A percentile compares a stretch with the other conserved stretches of the same genome.
phyloP scores from a whole-genome alignment of 2,888 invertebrate species.

The Tanytarsus gracilentus region DNA sequence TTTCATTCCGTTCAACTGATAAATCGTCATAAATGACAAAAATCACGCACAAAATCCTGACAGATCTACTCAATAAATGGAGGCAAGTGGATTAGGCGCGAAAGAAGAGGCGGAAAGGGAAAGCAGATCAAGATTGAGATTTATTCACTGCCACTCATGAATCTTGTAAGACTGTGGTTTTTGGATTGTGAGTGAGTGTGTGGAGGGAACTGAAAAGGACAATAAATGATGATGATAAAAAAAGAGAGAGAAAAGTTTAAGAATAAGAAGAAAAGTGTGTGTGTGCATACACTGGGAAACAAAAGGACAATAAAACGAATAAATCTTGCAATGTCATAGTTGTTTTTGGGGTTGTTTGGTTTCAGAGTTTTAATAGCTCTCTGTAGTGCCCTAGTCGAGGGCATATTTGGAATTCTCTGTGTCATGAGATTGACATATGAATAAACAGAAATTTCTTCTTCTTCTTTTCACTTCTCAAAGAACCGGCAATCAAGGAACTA shows the following conservation, averaged over 20 bases:
- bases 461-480: slow-evolving; percentile 1
- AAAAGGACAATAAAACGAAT: slow-evolving; percentile 27
- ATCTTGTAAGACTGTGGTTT: background rate
- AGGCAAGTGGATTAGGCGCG: too few relatives aligned
- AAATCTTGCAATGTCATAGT: slow-evolving; percentile 27
- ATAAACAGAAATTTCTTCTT: too few relatives aligned
- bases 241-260: background rate
- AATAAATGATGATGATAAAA: background rate
- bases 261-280: background rate
- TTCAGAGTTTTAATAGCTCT: background rate
- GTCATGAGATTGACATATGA: slow-evolving; percentile 26
- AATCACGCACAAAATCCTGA: background rate
- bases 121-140: background rate
- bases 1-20: too few relatives aligned
- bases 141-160: background rate
- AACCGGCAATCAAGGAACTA: background rate
- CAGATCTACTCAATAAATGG: background rate
- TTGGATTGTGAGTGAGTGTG: background rate
- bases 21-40: too few relatives aligned
- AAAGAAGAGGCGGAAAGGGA: too few relatives aligned
- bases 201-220: background rate
- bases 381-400: too few relatives aligned
- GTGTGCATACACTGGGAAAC: background rate
- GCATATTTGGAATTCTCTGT: slow-evolving; percentile 18
- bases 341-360: slow-evolving; percentile 9